Conservation (phyloP, 2,113 vertebrate genomes). For the Aptenodytes forsteri region DNA sequence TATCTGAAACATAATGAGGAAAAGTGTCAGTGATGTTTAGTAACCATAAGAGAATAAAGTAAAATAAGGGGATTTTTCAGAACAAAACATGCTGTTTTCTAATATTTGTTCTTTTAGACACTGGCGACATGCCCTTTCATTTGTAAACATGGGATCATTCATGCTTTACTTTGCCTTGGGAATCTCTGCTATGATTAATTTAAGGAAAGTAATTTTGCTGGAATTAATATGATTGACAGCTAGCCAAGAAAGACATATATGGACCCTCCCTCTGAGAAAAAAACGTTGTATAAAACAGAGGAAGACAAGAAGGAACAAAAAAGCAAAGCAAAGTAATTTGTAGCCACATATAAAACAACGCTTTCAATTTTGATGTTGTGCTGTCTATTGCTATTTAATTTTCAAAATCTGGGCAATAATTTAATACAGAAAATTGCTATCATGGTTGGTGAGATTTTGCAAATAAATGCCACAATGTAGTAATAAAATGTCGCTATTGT, state of each 20-base stretch:
- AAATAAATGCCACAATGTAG: background rate
- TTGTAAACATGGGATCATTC: background rate
- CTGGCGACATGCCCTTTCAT: background rate
- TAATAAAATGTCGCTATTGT: background rate
- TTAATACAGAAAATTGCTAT: background rate
- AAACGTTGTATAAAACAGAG: background rate
- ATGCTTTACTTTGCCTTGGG: slow-evolving; percentile 20
- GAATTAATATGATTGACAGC: slow-evolving; percentile 46
- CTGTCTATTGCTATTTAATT: background rate
- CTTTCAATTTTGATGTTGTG: background rate
- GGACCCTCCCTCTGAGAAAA: background rate
- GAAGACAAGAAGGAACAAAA: background rate
- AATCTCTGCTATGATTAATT: slow-evolving; percentile 25
- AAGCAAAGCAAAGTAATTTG: background rate
- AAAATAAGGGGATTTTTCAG: background rate
- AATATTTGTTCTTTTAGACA: background rate
- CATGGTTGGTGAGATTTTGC: background rate
- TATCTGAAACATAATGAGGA: background rate
- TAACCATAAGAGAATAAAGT: background rate
- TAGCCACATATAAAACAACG: background rate
- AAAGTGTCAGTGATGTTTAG: background rate
- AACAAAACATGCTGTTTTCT: background rate
- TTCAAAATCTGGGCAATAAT: background rate
- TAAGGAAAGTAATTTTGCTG: slow-evolving; percentile 43
- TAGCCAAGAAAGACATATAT: background rate